Evolutionary conservation across 2,888 invertebrate genomes (phyloP), one percentile per base, ranked within the genome.

Genomic region (Dichetophora obliterata): DNA sequence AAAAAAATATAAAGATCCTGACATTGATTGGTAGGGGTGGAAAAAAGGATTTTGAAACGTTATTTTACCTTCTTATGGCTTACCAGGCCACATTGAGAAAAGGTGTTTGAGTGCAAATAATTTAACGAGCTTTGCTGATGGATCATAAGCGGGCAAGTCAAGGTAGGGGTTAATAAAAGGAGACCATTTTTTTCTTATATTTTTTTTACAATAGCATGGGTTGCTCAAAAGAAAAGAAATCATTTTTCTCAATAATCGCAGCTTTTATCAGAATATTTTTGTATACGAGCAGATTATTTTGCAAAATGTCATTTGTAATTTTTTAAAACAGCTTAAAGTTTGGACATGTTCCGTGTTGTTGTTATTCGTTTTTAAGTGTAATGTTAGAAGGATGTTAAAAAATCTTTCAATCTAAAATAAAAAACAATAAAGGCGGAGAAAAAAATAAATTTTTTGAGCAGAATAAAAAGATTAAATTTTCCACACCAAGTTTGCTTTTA

Each of bases 71-170:
- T 43, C 11, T 43, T 11, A 11, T 43, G 43, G 11, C 14, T 31
- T 43, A 3, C n/a, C n/a, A 11, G 11, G 43, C 43, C 43, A 11
- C 43, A 59, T 59, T 24, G 27, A 24, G n/a, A 59, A 71, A 34
- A 65, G 74, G 74, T 54, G 27, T 74, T 74, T 74, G 66, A 52
- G 65, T 65, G 66, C 37, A 74, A 65, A 74, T 74, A 50, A 65
- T 74, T 66, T 65, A 74, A 74, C 66, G 54, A 66, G 65, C 65
- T 63, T 52, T 68, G 3, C 34, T 71, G 71, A 57, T 71, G 71
- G 59, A 57, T 71, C 34, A 31, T 54, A 50, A 71, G 27, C 22
- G 16, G 27, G 9, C 24, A 24, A 4, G 14, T 24, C 24, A 24
- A 16, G 22, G 22, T 14, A 24, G 5, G 11, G 8, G 14, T 37